Evolutionary conservation across 2,888 invertebrate species (phyloP).

Genomic region (Clitarchus hookeri): DNA sequence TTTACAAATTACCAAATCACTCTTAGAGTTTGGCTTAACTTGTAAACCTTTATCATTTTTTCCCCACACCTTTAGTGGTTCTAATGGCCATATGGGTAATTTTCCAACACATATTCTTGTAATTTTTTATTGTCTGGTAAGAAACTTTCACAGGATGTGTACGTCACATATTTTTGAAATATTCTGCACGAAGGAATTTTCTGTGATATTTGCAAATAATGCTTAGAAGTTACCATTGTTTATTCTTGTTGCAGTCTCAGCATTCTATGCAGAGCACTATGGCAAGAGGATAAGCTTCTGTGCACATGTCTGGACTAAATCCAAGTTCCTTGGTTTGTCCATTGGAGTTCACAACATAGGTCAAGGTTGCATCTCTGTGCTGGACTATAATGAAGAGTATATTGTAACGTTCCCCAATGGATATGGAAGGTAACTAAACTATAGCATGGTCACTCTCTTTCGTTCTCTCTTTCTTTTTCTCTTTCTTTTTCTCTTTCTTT

Average conservation of each 20-base stretch:
- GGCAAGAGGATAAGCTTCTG: slow-evolving; percentile 89
- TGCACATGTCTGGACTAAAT: slow-evolving; percentile 98
- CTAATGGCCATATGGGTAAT: no score
- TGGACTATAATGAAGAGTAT: slow-evolving; percentile 93
- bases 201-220: neutral
- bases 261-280: slow-evolving; percentile 97
- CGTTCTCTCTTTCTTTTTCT: no score
- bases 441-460: no score
- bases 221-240: neutral
- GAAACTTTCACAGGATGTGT: neutral
- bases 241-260: slow-evolving; percentile 72
- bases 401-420: slow-evolving; percentile 97
- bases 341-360: slow-evolving; percentile 98
- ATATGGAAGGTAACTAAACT: slow-evolving; percentile 77
- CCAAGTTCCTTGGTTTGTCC: slow-evolving; percentile 96
- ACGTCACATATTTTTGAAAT: neutral
- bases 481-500: no score
- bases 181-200: neutral
- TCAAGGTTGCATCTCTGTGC: slow-evolving; percentile 85
- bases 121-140: neutral
- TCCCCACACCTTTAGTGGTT: no score
- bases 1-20: no score
- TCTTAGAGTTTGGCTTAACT: no score
- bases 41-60: no score
- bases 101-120: no score